phyloP scores from a whole-genome alignment of 2,888 invertebrate genomes.

The Mimumesa dahlbomi region DNA sequence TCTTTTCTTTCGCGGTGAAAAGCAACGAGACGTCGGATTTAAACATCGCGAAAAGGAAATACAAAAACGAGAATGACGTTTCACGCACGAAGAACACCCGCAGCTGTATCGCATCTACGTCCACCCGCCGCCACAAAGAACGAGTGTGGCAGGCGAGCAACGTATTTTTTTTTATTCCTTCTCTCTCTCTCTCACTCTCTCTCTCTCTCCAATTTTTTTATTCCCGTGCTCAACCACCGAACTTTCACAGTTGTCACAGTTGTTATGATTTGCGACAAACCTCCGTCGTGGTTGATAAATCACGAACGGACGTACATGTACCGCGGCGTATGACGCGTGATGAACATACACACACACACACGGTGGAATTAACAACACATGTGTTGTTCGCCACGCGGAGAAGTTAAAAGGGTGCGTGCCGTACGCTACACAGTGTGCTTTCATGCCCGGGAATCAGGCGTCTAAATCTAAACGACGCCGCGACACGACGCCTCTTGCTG shows the following conservation, averaged over 20 bases:
- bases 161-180: neutral
- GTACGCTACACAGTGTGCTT: slow-evolving; percentile 61
- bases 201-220: no score
- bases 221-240: neutral
- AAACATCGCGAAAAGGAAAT: no score
- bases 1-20: no score
- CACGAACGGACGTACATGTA: slow-evolving; percentile 31
- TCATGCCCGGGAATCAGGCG: slow-evolving; percentile 75
- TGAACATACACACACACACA: slow-evolving; percentile 30
- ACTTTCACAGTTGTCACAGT: slow-evolving; percentile 47
- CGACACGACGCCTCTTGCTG: slow-evolving; percentile 66
- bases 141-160: no score
- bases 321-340: slow-evolving; percentile 39
- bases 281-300: slow-evolving; percentile 50
- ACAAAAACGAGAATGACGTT: no score
- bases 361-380: slow-evolving; percentile 11
- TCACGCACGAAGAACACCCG: no score
- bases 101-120: no score
- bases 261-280: slow-evolving; percentile 44
- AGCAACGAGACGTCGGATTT: no score
- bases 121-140: no score
- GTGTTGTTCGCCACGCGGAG: slow-evolving; percentile 24
- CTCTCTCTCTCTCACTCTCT: neutral
- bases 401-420: slow-evolving; percentile 60
- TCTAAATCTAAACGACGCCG: slow-evolving; percentile 76